Evolutionary conservation across 64 coral and sea anemone genomes (phyloP), one percentile per base, ranked within the genome.

Genomic region (Montipora capricornis): DNA sequence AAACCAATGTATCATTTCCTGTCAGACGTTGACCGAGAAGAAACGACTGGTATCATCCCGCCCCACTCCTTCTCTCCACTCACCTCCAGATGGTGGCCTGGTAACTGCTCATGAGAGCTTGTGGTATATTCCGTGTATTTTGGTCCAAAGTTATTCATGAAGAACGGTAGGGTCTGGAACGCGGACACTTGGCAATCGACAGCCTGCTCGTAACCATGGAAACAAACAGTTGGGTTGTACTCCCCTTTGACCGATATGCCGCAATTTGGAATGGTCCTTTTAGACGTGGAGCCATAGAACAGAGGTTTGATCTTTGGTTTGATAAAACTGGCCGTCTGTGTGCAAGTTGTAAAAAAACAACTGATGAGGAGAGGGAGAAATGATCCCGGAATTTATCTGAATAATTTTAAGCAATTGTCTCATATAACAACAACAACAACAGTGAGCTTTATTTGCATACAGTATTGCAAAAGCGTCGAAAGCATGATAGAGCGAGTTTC

Each of bases 1-100:
- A 1, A 37, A 37, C 37, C 37, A 37, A 37, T 37, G 37, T 37
- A 37, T 37, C 37, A 37, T 37, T 37, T 37, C 37, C 1, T 37
- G 37, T 37, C 37, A 37, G 37, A 37, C 37, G 37, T 37, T 37
- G 0, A 37, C 37, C 37, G 37, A 37, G 37, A 37, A 37, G 37
- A 37, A 37, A 37, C 37, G 37, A 37, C 37, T 0, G 37, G 0
- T 37, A 37, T 37, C 37, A 37, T 0, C 2, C 37, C 37, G 37
- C 37, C 37, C 37, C 37, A 37, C 1, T 37, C 37, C 1, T 37
- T 37, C 37, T 37, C 13, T 75, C 7, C 11, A 51, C n/a, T 79
- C 17, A 93, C 91, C 91, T 93, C 91, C n/a, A 93, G 19, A 68
- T 88, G 26, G 52, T 93, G 92, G 3, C 92, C 92, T 52, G 92